These are phyloP conservation scores for Malacoraja senta DNA, from an alignment of 2,797 vertebrate species.

Conservation along the genomic window DNA sequence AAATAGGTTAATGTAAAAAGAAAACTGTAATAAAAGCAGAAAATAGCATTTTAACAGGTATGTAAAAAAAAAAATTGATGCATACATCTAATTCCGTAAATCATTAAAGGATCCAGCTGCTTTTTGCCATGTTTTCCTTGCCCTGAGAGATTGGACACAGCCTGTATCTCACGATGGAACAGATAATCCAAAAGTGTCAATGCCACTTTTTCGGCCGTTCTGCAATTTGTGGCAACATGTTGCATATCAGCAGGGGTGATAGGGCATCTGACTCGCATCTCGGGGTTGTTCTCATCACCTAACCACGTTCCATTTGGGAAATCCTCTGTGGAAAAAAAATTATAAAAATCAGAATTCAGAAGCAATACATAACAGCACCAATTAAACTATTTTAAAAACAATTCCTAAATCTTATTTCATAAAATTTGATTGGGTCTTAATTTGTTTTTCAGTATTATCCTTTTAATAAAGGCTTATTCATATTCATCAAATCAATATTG, in stretches of 20 bases:
- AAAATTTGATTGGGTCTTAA: background rate
- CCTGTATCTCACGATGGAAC: slow-evolving; percentile 93
- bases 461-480: background rate
- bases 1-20: background rate
- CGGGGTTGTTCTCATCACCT: slow-evolving; percentile 87
- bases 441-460: background rate
- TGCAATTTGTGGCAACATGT: slow-evolving; percentile 92
- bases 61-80: slow-evolving; percentile 41
- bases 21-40: background rate
- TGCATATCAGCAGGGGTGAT: slow-evolving; percentile 90
- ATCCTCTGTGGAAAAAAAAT: slow-evolving; percentile 67
- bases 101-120: slow-evolving; percentile 95
- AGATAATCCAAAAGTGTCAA: slow-evolving; percentile 90
- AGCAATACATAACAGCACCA: background rate
- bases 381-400: background rate
- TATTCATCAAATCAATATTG: background rate
- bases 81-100: slow-evolving; percentile 96
- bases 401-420: background rate
- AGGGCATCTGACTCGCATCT: slow-evolving; percentile 88
- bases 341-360: background rate
- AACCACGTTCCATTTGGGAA: slow-evolving; percentile 89
- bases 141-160: slow-evolving; percentile 93
- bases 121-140: slow-evolving; percentile 97
- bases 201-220: slow-evolving; percentile 95
- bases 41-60: background rate